Evolutionary conservation across 2,888 invertebrate species (phyloP).

Genomic region (Silvanus unidentatus): DNA sequence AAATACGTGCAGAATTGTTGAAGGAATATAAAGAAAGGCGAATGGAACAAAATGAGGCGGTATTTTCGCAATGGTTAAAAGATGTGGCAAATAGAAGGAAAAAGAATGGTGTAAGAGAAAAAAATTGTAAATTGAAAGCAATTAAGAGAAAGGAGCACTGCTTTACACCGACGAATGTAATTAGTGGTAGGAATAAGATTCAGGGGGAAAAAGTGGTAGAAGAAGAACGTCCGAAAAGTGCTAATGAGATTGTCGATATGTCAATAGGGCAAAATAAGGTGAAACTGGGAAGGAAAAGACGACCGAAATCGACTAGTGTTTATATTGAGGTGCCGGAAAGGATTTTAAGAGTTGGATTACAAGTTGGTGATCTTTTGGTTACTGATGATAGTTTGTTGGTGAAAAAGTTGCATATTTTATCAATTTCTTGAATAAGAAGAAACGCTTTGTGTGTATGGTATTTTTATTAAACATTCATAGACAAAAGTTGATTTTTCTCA

Average conservation of each 20-base stretch:
- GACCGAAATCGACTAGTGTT: constrained; percentile 38
- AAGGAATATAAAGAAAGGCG: constrained; percentile 38
- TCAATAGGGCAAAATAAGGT: constrained; percentile 20
- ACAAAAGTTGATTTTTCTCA: neutral
- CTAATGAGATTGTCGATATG: constrained; percentile 26
- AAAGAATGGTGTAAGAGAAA: constrained; percentile 11
- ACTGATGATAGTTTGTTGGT: constrained; percentile 26
- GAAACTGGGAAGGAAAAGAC: constrained; percentile 23
- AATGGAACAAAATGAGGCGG: constrained; percentile 48
- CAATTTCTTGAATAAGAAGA: neutral
- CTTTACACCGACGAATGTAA: constrained; percentile 25
- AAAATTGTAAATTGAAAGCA: constrained; percentile 4
- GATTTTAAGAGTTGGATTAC: constrained; percentile 33
- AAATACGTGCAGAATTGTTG: constrained; percentile 43
- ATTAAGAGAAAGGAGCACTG: constrained; percentile 12
- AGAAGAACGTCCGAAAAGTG: constrained; percentile 35
- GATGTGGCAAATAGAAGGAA: constrained; percentile 32
- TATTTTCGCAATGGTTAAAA: constrained; percentile 52
- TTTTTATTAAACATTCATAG: constrained; percentile 1
- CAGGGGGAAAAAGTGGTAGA: constrained; percentile 19
- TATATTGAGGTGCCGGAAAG: constrained; percentile 37
- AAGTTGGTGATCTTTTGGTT: constrained; percentile 36
- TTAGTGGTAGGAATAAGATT: constrained; percentile 24
- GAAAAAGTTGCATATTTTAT: constrained; percentile 32
- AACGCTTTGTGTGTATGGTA: neutral